These are phyloP conservation scores for Hyperoplus immaculatus DNA, from an alignment of 2,797 vertebrate species.

Conservation along the genomic window DNA sequence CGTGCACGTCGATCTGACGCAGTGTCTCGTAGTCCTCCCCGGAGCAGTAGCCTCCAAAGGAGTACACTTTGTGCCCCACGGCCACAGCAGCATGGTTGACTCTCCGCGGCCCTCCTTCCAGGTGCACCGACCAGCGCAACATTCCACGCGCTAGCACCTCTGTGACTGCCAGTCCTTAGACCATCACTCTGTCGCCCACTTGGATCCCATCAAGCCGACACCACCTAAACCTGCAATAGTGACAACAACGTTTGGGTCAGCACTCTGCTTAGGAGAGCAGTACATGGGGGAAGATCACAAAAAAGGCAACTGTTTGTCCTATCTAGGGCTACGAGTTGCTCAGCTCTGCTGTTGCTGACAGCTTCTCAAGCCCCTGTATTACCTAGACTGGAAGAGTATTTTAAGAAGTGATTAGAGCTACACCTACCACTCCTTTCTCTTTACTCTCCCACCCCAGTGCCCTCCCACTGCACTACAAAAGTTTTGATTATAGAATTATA, in stretches of 20 bases:
- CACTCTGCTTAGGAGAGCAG: slow-evolving; percentile 20
- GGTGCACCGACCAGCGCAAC: slow-evolving; percentile 99
- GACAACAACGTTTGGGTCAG: slow-evolving; percentile 26
- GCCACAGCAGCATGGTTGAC: slow-evolving; percentile 99
- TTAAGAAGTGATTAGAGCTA: slow-evolving; percentile 78
- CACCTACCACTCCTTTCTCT: slow-evolving; percentile 64
- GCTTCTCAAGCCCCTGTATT: slow-evolving; percentile 59
- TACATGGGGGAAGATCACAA: slow-evolving; percentile 17
- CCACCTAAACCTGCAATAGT: slow-evolving; percentile 52
- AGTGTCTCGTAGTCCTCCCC: slow-evolving; percentile 98
- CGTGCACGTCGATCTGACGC: slow-evolving; percentile 98
- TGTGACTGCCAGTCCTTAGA: slow-evolving; percentile 68
- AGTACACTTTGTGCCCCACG: slow-evolving; percentile 97
- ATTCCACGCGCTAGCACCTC: slow-evolving; percentile 86
- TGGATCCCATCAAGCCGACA: slow-evolving; percentile 65
- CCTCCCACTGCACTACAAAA: slow-evolving; percentile 41
- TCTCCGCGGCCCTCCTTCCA: slow-evolving; percentile 98
- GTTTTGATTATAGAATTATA: slow-evolving; percentile 39
- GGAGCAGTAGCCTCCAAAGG: slow-evolving; percentile 98
- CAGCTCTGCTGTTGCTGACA: slow-evolving; percentile 64
- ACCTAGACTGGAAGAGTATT: slow-evolving; percentile 75
- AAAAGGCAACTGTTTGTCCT: slow-evolving; percentile 56
- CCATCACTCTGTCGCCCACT: slow-evolving; percentile 74
- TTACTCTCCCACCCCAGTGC: slow-evolving; percentile 36
- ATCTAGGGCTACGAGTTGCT: slow-evolving; percentile 29